Base-by-base conservation (phyloP, 1,140 invertebrate species). In the Pseudoatta argentina region DNA sequence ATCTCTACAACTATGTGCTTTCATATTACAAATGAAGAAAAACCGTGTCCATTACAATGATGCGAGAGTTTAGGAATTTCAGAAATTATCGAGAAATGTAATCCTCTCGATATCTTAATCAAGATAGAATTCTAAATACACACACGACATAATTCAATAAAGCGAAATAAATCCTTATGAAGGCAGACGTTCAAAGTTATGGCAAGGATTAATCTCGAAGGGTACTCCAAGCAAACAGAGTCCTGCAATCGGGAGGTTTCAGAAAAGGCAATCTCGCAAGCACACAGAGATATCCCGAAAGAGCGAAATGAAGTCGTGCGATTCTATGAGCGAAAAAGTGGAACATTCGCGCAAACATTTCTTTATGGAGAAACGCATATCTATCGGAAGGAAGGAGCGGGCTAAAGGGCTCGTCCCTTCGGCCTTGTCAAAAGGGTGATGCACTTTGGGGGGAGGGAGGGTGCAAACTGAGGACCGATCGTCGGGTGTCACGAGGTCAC, bases 401-500 rank as follows among this genome's bases (percentile, higher is more conserved):
- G 55, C 79, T 24, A 44, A 75, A 83, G 79, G 79, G 79, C 79
- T 87, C 39, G 81, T 87, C 69, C 86, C 86, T 72, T 85, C 67
- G 61, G 83, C 85, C 83, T 85, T 73, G 87, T 69, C 85, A 39
- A 66, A 89, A 90, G 91, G 88, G 88, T 88, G 88, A 91, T 89
- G 91, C 91, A 90, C 88, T 89, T 82, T 48, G 44, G 66, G 55
- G 48, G 30, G 30, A 34, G 30, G 30, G 30, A 2, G 63, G 83
- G 73, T 71, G 51, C 71, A 55, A 73, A 66, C 59, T 48, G 76
- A 89, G 89, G 91, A 92, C 57, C 81, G 91, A 92, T 53, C 76
- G 90, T 91, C 91, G 89, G 69, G 93, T 94, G 93, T 93, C 93
- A 94, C 93, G 93, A 92, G 93, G 93, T 94, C 93, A 94, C 93